Conservation (phyloP, 2,797 vertebrate species). For the Gouania willdenowi region DNA sequence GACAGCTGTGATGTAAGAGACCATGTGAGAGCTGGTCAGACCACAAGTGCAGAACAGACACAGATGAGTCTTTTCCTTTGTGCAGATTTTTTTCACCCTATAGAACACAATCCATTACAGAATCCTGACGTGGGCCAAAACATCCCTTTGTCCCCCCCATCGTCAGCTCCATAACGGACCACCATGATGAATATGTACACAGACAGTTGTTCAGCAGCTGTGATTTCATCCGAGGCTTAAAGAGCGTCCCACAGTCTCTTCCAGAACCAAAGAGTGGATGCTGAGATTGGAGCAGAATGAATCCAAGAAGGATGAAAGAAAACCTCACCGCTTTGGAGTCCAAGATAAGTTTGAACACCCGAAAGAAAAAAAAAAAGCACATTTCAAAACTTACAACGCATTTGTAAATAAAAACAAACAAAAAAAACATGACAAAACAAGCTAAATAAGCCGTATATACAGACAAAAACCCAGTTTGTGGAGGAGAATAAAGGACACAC, state of each 20-base stretch:
- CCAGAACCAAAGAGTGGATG: constrained; percentile 19
- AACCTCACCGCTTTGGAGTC: constrained; percentile 26
- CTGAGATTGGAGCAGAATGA: constrained; percentile 17
- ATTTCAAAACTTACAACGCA: constrained; percentile 64
- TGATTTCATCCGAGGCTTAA: constrained; percentile 5
- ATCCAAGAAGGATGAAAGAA: constrained; percentile 21
- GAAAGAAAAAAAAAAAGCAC: constrained; percentile 30
- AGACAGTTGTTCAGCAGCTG: no score
- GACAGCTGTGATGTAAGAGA: constrained; percentile 27
- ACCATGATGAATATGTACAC: no score
- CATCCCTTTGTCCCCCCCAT: constrained; percentile 33
- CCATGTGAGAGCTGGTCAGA: constrained; percentile 32
- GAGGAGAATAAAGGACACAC: constrained; percentile 35
- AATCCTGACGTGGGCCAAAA: no score
- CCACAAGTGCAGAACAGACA: constrained; percentile 24
- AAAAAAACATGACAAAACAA: constrained; percentile 65
- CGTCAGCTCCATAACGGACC: no score
- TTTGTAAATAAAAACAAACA: constrained; percentile 67
- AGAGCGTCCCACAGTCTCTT: constrained; percentile 8
- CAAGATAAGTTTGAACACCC: constrained; percentile 29
- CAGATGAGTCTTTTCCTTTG: constrained; percentile 27
- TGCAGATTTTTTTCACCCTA: constrained; percentile 59
- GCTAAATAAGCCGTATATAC: constrained; percentile 65
- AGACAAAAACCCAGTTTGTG: constrained; percentile 51
- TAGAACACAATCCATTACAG: constrained; percentile 25